Base-by-base conservation (phyloP, 2,797 vertebrate species). In the Rhodeus uyekii region DNA sequence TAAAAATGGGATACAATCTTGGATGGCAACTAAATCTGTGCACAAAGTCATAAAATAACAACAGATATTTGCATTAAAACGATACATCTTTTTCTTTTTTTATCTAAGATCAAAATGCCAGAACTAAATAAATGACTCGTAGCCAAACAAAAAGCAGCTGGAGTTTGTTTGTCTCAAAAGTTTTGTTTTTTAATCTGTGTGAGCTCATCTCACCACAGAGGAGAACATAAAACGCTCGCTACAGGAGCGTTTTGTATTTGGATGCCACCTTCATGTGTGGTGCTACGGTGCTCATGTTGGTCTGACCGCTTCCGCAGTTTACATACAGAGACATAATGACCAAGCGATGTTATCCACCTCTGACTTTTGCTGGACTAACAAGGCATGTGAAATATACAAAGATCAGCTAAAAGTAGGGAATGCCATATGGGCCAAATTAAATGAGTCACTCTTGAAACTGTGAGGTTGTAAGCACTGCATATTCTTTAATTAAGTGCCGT, bases 311-410 rank as follows among this genome's bases (percentile, higher is more conserved):
- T 76, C 55, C 16, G 55, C 22, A 76, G 64, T 86, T 84, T 82
- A 80, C 68, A 67, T 50, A 48, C 50, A 87, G 84, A 65, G 89
- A 90, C 87, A 87, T 79, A 88, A 88, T 90, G 88, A 86, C 32
- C 80, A 78, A 87, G 74, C 83, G 72, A 76, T 55, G 69, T 29
- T 83, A 67, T 63, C 78, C 67, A 36, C 67, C 67, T 61, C 39
- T 34, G 55, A 44, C 36, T 44, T 61, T 61, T 61, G 8, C 39
- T 76, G 36, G 46, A 58, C 67, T 39, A 80, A 61, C 65, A 38
- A 34, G 53, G 14, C 29, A 61, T 14, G 29, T 38, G 67, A 60
- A 44, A 72, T 72, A 61, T n/a, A 80, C 55, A 72, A 24, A 61
- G 60, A 46, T 32, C 18, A 9, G 38, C 55, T n/a, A 61, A 76